Evolutionary conservation across 2,113 vertebrate genomes (phyloP), one percentile per base, ranked within the genome.

Genomic region (Coreoperca whiteheadi): DNA sequence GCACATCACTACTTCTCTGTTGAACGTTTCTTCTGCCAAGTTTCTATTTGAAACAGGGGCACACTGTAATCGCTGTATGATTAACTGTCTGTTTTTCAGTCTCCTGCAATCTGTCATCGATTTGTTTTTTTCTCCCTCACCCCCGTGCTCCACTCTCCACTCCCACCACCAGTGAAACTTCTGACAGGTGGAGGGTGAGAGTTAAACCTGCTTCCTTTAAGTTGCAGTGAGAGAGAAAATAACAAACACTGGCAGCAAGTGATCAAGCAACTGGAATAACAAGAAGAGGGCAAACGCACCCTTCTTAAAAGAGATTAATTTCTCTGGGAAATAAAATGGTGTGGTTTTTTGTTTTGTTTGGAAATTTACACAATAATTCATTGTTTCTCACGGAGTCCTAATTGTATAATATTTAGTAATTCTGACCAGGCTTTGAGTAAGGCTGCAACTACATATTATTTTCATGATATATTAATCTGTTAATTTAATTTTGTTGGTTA

Each of bases 181-280:
- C 88, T 96, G 84, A 96, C 97, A 53, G 96, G 94, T 69, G 97
- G 96, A 10, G 94, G 78, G 0, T 95, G 96, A 87, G 96, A 97
- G 86, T 78, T 94, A 65, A 97, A 97, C 91, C 88, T 96, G 87
- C 87, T 68, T 92, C 23, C 0, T 94, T 95, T 83, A 84, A 93
- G 68, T 88, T 95, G 89, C 93, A 88, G 78, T 94, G 94, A 79
- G 94, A 69, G 78, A 53, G 61, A 88, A 90, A 86, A 88, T 64
- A 92, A 92, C 86, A 87, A 90, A 87, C 82, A 84, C 39, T 14
- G 56, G 30, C 61, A 87, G 71, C 67, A 20, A 85, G 63, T 56
- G 75, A 87, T 67, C 12, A 68, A 71, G 84, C 91, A 92, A 91
- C 88, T 93, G 92, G 79, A 92, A 92, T 43, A 93, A 94, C 88